Percentiles rank a stretch among this genome's conserved stretches.
These are phyloP conservation scores for Ursus arctos DNA, from an alignment of 2,113 vertebrate genomes.

Conservation along the genomic window DNA sequence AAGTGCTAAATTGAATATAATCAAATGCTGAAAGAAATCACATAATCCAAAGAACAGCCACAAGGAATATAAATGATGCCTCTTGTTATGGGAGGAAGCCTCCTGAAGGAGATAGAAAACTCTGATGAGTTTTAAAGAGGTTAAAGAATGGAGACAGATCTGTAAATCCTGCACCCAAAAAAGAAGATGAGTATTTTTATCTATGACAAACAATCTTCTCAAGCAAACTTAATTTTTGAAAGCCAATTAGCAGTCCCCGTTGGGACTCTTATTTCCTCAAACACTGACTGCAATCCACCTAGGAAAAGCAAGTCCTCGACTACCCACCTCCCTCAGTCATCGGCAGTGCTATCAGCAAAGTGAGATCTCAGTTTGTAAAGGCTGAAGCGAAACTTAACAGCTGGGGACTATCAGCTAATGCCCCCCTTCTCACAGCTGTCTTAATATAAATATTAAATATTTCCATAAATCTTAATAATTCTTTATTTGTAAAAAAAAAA, in stretches of 20 bases:
- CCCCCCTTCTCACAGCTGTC: background rate
- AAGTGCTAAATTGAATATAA: background rate
- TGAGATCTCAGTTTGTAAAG: too few relatives aligned
- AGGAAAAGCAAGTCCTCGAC: background rate
- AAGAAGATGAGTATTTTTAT: background rate
- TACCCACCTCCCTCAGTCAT: accelerated
- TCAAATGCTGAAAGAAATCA: background rate
- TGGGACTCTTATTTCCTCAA: background rate
- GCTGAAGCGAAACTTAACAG: background rate
- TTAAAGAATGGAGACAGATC: background rate
- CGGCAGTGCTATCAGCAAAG: background rate
- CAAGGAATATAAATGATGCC: background rate
- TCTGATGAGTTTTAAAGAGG: background rate
- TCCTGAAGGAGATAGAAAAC: background rate
- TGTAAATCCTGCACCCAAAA: background rate
- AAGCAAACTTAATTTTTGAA: background rate
- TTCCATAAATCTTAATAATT: background rate
- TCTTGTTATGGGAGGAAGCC: accelerated
- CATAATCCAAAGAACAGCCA: background rate
- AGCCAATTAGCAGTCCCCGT: background rate
- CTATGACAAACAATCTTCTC: background rate
- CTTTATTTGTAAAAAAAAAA: background rate
- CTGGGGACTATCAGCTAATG: background rate
- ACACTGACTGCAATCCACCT: too few relatives aligned
- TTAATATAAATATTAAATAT: background rate